Evolutionary conservation across 2,888 invertebrate species (phyloP).

Genomic region (Amaurobius ferox): DNA sequence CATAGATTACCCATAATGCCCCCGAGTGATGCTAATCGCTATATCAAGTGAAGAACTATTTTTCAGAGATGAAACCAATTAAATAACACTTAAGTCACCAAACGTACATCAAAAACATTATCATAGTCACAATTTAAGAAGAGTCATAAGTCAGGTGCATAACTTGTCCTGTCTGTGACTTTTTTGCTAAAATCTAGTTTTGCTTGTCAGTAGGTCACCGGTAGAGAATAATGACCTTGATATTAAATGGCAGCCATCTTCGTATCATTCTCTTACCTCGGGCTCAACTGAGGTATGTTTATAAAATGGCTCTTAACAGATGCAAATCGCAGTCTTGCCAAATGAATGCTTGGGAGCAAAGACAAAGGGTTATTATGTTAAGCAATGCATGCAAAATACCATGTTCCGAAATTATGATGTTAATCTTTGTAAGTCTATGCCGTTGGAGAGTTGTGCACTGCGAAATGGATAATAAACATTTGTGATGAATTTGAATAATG

Average conservation of each 20-base stretch:
- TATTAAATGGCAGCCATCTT: background rate
- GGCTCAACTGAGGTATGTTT: background rate
- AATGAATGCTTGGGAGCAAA: background rate
- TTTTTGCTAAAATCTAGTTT: background rate
- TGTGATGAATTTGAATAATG: no score
- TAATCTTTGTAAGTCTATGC: no score
- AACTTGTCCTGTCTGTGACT: background rate
- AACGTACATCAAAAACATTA: background rate
- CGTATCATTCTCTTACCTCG: background rate
- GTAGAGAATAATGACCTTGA: background rate
- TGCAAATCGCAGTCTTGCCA: background rate
- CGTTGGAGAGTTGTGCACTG: no score
- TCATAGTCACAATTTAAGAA: background rate
- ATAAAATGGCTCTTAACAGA: background rate
- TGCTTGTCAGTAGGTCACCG: background rate
- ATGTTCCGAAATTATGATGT: no score
- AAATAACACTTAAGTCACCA: no score
- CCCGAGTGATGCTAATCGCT: no score
- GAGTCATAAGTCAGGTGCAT: slow-evolving; percentile 1
- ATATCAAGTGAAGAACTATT: no score
- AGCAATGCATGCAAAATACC: no score
- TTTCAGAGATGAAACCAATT: no score
- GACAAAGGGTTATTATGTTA: background rate
- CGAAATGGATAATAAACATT: no score
- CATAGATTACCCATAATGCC: no score